Evolutionary conservation across 2,113 vertebrate genomes (phyloP), one percentile per base, ranked within the genome.

Genomic region (Cyprinus carpio): DNA sequence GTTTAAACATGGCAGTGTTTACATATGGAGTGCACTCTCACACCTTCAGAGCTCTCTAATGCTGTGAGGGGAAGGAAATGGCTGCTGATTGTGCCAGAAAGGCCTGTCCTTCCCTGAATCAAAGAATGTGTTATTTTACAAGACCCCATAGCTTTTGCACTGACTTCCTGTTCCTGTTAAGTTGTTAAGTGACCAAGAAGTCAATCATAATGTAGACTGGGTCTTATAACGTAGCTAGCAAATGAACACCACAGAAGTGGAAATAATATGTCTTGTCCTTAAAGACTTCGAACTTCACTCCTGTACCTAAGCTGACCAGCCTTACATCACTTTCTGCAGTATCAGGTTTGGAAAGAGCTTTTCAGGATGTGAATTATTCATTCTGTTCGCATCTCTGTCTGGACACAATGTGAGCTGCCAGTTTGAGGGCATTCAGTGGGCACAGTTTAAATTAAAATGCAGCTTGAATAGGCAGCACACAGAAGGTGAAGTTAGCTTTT

Each of bases 281-380:
- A 65, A 69, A 46, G 46, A 29, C 27, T 18, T 67, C 15, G 7
- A 56, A 43, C 64, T 76, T 20, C 16, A 25, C 64, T 79, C 29
- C 10, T 2, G 23, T 40, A 80, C 51, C 67, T 75, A 29, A 74
- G 54, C 15, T 72, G 12, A 62, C 11, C 37, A 84, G 69, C 25
- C 18, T 75, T 27, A 71, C 76, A 72, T 37, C 34, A 40, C 12
- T 60, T 51, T 65, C 23, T 65, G 56, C 46, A 43, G 82, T 74
- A 58, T 82, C 85, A 77, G 69, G 82, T 84, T 86, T 84, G 76
- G 54, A 88, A 80, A 75, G 56, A 69, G 60, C 84, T 60, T 13
- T 16, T 65, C 37, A 81, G 37, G 15, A 71, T 43, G 34, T 88
- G 10, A 88, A 88, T 86, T 84, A 88, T 88, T 86, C 60, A 88